These are phyloP conservation scores for Calliopsis andreniformis DNA, from an alignment of 1,140 invertebrate species.

Conservation along the genomic window DNA sequence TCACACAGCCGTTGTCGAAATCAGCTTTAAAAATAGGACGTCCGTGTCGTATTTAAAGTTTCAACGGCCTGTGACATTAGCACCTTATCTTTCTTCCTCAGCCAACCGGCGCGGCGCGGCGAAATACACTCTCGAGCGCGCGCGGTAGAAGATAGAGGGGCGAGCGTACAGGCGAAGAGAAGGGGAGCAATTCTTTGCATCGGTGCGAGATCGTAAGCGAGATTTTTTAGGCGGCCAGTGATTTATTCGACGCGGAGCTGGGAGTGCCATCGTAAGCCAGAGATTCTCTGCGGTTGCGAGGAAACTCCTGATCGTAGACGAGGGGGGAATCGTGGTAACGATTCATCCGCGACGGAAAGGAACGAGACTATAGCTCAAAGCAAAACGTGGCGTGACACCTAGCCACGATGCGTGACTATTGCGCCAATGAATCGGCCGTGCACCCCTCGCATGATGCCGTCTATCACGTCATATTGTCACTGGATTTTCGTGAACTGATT, in stretches of 20 bases:
- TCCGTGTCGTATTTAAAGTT: background rate
- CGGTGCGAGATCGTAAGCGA: slow-evolving; percentile 55
- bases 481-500: slow-evolving; percentile 41
- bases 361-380: slow-evolving; percentile 49
- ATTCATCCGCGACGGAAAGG: slow-evolving; percentile 48
- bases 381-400: slow-evolving; percentile 60
- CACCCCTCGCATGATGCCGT: slow-evolving; percentile 6
- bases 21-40: too few species aligned
- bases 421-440: slow-evolving; percentile 41
- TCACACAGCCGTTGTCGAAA: background rate
- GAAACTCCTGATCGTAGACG: slow-evolving; percentile 41
- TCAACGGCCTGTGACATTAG: slow-evolving; percentile 73
- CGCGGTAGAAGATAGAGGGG: slow-evolving; percentile 31
- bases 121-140: slow-evolving; percentile 60
- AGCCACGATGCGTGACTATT: slow-evolving; percentile 58
- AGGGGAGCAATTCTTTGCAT: slow-evolving; percentile 55
- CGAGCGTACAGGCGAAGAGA: background rate
- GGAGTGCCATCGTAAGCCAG: slow-evolving; percentile 39
- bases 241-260: slow-evolving; percentile 59
- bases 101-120: slow-evolving; percentile 58
- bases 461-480: slow-evolving; percentile 34
- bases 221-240: slow-evolving; percentile 61
- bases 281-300: slow-evolving; percentile 40
- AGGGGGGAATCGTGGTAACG: slow-evolving; percentile 42
- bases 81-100: slow-evolving; percentile 70